Percentiles rank a stretch among this genome's conserved stretches.
Evolutionary conservation across 2,797 vertebrate genomes (phyloP).

Genomic region (Buphagus erythrorhynchus): DNA sequence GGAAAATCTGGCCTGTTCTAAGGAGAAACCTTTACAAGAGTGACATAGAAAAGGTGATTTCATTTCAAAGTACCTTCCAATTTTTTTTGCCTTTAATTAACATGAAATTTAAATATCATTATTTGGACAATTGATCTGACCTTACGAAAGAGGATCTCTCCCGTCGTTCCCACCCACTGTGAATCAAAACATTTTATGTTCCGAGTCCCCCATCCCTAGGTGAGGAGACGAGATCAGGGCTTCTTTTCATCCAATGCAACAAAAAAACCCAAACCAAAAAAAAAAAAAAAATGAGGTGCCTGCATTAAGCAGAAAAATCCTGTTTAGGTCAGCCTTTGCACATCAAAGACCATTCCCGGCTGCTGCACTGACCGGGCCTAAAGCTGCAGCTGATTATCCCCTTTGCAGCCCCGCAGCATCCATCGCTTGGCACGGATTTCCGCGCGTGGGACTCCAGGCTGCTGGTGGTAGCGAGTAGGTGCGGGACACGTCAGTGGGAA

Average conservation of each 20-base stretch:
- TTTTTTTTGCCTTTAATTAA: neutral
- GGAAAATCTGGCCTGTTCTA: neutral
- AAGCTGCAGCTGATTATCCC: neutral
- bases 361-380: neutral
- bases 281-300: neutral
- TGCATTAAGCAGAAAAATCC: neutral
- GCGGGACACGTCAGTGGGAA: neutral
- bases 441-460: rapidly evolving
- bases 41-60: neutral
- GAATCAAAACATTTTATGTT: neutral
- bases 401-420: rapidly evolving
- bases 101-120: neutral
- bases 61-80: neutral
- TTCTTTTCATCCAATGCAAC: neutral
- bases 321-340: neutral
- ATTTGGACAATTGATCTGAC: neutral
- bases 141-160: neutral
- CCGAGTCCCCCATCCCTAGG: rapidly evolving
- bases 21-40: neutral
- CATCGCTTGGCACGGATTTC: neutral
- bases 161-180: rapidly evolving
- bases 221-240: rapidly evolving
- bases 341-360: rapidly evolving
- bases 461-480: rapidly evolving
- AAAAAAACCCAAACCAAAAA: neutral